Evolutionary conservation across 2,113 vertebrate species (phyloP).

Genomic region (Pycnonotus jocosus): DNA sequence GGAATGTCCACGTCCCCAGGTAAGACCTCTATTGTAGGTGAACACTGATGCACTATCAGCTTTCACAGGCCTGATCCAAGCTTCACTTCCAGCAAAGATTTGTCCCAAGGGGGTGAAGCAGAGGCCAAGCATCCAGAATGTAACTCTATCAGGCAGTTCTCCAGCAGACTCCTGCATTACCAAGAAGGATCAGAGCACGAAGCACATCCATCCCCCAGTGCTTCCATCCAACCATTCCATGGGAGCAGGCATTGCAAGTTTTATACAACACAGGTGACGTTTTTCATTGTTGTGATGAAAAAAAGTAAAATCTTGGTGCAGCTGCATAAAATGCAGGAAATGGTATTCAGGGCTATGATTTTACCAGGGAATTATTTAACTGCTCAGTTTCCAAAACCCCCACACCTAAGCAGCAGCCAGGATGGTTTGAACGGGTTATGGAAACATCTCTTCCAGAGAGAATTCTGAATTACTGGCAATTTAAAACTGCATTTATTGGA

Average conservation of each 20-base stretch:
- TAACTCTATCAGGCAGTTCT: neutral
- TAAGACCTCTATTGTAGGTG: slow-evolving; percentile 46
- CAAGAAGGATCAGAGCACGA: neutral
- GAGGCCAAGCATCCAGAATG: slow-evolving; percentile 38
- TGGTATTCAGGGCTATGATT: neutral
- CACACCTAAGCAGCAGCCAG: neutral
- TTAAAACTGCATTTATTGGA: neutral
- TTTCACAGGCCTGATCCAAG: slow-evolving; percentile 46
- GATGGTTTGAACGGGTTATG: neutral
- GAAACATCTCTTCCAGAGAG: neutral
- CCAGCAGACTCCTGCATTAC: neutral
- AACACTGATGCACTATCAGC: neutral
- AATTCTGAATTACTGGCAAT: neutral
- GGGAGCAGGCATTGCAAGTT: neutral
- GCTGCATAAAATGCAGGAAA: neutral
- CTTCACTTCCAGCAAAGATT: slow-evolving; percentile 52
- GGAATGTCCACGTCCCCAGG: neutral
- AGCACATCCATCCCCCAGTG: neutral
- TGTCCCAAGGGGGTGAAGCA: slow-evolving; percentile 30
- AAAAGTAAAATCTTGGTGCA: neutral
- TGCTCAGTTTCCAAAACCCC: neutral
- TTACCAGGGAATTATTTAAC: neutral
- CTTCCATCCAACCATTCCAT: neutral
- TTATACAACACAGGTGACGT: rapidly evolving
- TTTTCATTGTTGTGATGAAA: neutral